A percentile compares a stretch with the other conserved stretches of the same genome.
phyloP scores from a whole-genome alignment of 2,888 invertebrate species.

The Cheilosia vernalis region DNA sequence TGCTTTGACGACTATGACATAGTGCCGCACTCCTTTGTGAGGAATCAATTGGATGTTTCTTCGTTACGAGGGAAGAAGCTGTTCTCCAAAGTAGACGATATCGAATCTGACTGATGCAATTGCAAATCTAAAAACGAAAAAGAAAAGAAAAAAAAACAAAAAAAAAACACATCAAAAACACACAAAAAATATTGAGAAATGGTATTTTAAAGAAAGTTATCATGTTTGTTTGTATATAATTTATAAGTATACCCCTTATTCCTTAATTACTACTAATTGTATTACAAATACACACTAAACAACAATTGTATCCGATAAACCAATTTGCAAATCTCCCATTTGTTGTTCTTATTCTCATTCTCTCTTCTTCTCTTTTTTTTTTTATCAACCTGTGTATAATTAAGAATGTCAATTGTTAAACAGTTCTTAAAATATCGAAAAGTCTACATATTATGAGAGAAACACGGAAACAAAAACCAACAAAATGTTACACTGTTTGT shows the following conservation, averaged over 20 bases:
- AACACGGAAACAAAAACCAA: slow-evolving; percentile 17
- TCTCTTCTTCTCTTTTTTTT: slow-evolving; percentile 7
- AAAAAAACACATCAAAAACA: neutral
- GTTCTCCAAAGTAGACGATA: slow-evolving; percentile 79
- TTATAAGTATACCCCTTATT: slow-evolving; percentile 41
- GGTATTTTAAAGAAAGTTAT: slow-evolving; percentile 40
- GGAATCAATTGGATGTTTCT: slow-evolving; percentile 79
- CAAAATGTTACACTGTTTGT: slow-evolving; percentile 66
- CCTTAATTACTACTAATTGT: slow-evolving; percentile 15
- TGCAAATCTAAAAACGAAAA: slow-evolving; percentile 19
- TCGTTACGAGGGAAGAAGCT: slow-evolving; percentile 80
- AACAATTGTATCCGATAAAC: slow-evolving; percentile 20
- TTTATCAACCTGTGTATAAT: slow-evolving; percentile 27
- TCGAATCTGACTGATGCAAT: slow-evolving; percentile 77
- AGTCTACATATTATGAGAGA: slow-evolving; percentile 32
- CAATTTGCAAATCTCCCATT: slow-evolving; percentile 36
- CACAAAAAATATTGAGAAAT: slow-evolving; percentile 16
- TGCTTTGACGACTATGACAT: slow-evolving; percentile 77
- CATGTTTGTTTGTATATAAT: slow-evolving; percentile 59
- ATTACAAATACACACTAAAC: slow-evolving; percentile 47
- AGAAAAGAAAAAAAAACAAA: slow-evolving; percentile 3
- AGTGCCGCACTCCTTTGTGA: slow-evolving; percentile 70
- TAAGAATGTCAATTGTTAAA: slow-evolving; percentile 52
- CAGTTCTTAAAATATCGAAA: slow-evolving; percentile 21
- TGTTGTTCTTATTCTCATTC: neutral